Evolutionary conservation across 2,113 vertebrate genomes (phyloP).

Genomic region (Solea solea): DNA sequence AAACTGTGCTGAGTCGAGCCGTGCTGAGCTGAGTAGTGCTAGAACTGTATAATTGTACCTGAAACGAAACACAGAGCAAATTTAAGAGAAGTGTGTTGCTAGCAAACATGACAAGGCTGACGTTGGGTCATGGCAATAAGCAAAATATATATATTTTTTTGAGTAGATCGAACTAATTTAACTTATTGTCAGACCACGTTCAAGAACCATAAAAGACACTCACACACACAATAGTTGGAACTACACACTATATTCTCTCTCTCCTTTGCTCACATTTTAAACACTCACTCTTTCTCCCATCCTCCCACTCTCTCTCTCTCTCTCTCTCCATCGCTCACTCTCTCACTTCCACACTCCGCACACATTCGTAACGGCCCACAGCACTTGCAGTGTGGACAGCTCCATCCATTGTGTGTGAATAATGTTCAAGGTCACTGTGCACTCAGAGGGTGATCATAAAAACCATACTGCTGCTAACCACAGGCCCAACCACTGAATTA

Average conservation of each 20-base stretch:
- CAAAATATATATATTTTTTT: too few species aligned
- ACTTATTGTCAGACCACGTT: not conserved
- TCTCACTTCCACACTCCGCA: constrained; percentile 30
- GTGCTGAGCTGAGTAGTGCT: too few species aligned
- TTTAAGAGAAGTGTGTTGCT: too few species aligned
- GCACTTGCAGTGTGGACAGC: constrained; percentile 70
- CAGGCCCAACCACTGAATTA: constrained; percentile 67
- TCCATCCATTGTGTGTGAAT: constrained; percentile 79
- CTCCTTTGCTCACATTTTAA: constrained; percentile 60
- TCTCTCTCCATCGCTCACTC: not conserved
- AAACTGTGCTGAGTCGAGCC: too few species aligned
- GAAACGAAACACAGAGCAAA: too few species aligned
- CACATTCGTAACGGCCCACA: constrained; percentile 34
- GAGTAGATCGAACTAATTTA: too few species aligned
- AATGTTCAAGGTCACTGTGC: constrained; percentile 79
- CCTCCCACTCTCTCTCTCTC: constrained; percentile 22
- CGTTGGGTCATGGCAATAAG: too few species aligned
- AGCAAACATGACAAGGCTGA: too few species aligned
- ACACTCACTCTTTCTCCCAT: constrained; percentile 52
- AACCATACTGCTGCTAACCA: constrained; percentile 74
- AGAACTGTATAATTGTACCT: too few species aligned
- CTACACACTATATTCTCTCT: constrained; percentile 31
- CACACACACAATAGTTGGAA: constrained; percentile 27
- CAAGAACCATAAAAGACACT: not conserved
- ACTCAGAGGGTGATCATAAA: constrained; percentile 80